Base-by-base conservation (phyloP, 2,113 vertebrate genomes). In the Chlorodrepanis virens region DNA sequence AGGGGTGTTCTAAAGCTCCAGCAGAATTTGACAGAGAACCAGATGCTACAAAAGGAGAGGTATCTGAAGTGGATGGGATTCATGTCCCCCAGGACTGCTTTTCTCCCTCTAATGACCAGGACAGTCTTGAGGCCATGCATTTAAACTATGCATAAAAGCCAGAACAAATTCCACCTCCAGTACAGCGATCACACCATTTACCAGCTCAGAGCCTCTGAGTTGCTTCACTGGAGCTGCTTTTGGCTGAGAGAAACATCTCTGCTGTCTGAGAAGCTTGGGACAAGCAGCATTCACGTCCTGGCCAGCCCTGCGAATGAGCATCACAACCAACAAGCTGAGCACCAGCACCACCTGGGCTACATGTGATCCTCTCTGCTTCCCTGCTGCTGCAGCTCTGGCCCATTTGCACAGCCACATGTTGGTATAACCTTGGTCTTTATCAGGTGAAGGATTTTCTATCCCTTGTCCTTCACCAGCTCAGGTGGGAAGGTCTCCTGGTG, bases 281-380 rank as follows among this genome's bases (percentile, higher is more conserved):
- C 44, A 64, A 91, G 68, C 47, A 76, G 61, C 56, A 76, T 3
- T n/a, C 2, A 0, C 14, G 33, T 75, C 83, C 67, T 25, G 22
- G 39, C 39, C 10, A 10, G 45, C 28, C 16, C 37, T 12, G 5
- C 53, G 74, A 57, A 85, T 5, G 21, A 78, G 42, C 89, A 68
- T 14, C 7, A 0, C 17, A 84, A 37, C 13, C 61, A 80, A 25
- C 3, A 18, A 70, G 37, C 42, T 24, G 28, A 64, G 44, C 44
- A 72, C 33, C 8, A 9, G 28, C 67, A 69, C 19, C 18, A 5
- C 28, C 17, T 12, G 57, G 35, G 53, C 83, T 68, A 37, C 61
- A 33, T 0, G 0, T 12, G 59, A 44, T 13, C 67, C 71, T 45
- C 52, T 1, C 57, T 47, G 65, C 65, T 14, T 35, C 49, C 74